Percentiles rank a stretch among this genome's conserved stretches.
phyloP scores from a whole-genome alignment of 2,888 invertebrate species.

The Drosophila aldrichi region DNA sequence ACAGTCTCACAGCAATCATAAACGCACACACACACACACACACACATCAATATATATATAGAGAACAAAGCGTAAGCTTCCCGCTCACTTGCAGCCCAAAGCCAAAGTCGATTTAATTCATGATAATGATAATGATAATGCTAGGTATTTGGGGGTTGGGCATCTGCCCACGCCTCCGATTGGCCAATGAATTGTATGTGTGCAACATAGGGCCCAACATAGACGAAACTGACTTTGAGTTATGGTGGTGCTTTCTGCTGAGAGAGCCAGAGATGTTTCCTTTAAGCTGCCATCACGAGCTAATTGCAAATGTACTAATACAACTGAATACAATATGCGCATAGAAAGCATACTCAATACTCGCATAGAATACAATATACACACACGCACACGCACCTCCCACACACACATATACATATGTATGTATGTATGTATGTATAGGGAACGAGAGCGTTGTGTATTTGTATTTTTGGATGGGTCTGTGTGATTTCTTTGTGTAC shows the following conservation, averaged over 20 bases:
- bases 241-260: constrained; percentile 85
- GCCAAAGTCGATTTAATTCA: constrained; percentile 47
- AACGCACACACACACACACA: too few relatives aligned
- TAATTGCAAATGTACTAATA: constrained; percentile 51
- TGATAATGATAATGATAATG: constrained; percentile 13
- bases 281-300: constrained; percentile 52
- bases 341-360: constrained; percentile 66
- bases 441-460: background rate
- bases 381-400: background rate
- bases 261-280: constrained; percentile 73
- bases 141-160: constrained; percentile 43
- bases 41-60: background rate
- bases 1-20: constrained; percentile 29
- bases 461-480: background rate
- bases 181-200: constrained; percentile 40
- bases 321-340: constrained; percentile 71
- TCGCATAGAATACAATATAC: constrained; percentile 12
- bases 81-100: constrained; percentile 75
- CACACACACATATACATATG: too few relatives aligned
- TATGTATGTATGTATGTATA: too few relatives aligned
- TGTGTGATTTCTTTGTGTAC: constrained; percentile 78
- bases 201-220: constrained; percentile 80
- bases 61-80: constrained; percentile 3
- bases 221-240: constrained; percentile 82
- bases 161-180: constrained; percentile 31